Percentiles rank a stretch among this genome's conserved stretches.
Conservation (phyloP, 2,888 invertebrate genomes). For the Ferdinandea cuprea region DNA sequence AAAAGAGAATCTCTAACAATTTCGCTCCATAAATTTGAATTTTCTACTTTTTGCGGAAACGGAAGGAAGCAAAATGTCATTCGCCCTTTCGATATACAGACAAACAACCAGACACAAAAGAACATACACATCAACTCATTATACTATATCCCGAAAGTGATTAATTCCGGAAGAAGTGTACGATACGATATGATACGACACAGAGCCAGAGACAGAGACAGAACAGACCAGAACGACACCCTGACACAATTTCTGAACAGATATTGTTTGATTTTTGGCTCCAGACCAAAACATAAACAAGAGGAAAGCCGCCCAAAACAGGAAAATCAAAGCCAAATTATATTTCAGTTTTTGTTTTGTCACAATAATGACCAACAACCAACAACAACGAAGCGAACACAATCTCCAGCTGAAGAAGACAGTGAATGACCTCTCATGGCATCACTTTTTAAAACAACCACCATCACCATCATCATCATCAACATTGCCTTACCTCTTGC, state of each 20-base stretch:
- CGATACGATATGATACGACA: too few relatives aligned
- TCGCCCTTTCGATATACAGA: neutral
- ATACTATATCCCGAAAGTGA: slow-evolving; percentile 28
- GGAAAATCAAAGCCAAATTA: slow-evolving; percentile 42
- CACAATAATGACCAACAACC: slow-evolving; percentile 31
- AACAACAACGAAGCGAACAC: neutral
- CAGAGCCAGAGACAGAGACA: too few relatives aligned
- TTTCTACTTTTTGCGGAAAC: slow-evolving; percentile 30
- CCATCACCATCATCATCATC: too few relatives aligned
- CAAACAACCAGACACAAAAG: neutral
- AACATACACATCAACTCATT: neutral
- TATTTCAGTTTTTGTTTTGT: slow-evolving; percentile 46
- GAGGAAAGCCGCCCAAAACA: slow-evolving; percentile 21
- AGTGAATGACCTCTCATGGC: slow-evolving; percentile 56
- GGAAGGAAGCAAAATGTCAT: slow-evolving; percentile 28
- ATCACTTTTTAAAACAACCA: slow-evolving; percentile 37
- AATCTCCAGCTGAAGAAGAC: slow-evolving; percentile 32
- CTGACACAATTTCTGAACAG: slow-evolving; percentile 65
- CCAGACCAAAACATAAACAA: slow-evolving; percentile 39
- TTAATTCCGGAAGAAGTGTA: slow-evolving; percentile 50
- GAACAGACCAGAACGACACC: slow-evolving; percentile 53
- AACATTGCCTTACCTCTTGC: slow-evolving; percentile 16
- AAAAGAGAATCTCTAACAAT: slow-evolving; percentile 18
- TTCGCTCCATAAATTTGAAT: slow-evolving; percentile 13
- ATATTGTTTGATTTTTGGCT: slow-evolving; percentile 12